A percentile compares a stretch with the other conserved stretches of the same genome.
These are phyloP conservation scores for Bicyclus anynana DNA, from an alignment of 1,140 invertebrate genomes.

Conservation along the genomic window DNA sequence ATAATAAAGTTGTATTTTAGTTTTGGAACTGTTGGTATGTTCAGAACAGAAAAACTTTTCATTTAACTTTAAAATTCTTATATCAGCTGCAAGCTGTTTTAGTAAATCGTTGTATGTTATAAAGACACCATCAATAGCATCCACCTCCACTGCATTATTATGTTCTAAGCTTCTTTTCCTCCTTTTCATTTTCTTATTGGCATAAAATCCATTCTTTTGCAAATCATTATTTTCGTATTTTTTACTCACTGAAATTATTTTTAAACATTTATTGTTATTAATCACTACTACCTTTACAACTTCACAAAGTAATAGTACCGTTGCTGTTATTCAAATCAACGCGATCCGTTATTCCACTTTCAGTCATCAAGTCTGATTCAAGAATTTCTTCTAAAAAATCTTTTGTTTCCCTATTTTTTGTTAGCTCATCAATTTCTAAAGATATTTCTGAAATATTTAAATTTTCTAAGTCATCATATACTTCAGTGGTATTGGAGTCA, in stretches of 20 bases:
- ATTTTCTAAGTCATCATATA: constrained; percentile 46
- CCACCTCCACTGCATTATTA: not conserved
- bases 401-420: constrained; percentile 45
- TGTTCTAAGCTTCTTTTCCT: not conserved
- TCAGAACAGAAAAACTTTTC: constrained; percentile 38
- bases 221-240: not conserved
- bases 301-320: constrained; percentile 1
- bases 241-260: not conserved
- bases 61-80: constrained; percentile 44
- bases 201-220: not conserved
- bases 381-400: constrained; percentile 66
- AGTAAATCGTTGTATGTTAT: constrained; percentile 41
- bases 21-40: not conserved
- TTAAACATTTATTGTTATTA: not conserved
- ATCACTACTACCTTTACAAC: not conserved
- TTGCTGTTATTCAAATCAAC: constrained; percentile 10
- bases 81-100: constrained; percentile 36
- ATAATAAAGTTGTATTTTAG: not conserved
- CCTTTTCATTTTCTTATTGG: not conserved
- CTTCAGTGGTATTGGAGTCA: constrained; percentile 39
- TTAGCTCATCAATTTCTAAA: constrained; percentile 58
- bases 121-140: constrained; percentile 10
- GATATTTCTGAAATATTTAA: constrained; percentile 44
- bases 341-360: constrained; percentile 25
- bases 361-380: constrained; percentile 47